Base-by-base conservation (phyloP, 2,113 vertebrate species). In the Pheucticus melanocephalus region DNA sequence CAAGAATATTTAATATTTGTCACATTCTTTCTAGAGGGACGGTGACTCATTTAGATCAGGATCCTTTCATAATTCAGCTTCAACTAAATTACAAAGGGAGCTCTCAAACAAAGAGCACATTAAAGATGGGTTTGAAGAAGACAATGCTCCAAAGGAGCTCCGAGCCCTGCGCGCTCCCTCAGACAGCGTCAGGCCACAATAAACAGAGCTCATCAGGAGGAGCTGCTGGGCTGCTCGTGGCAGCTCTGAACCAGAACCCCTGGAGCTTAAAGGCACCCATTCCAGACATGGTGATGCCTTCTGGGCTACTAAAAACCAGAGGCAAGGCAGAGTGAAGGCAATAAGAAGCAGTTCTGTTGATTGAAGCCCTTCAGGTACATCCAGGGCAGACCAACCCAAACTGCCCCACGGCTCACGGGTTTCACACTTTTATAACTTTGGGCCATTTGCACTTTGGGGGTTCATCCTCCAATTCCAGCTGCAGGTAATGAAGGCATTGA, bases 31-130 rank as follows among this genome's bases (percentile, higher is more conserved):
- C 93, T n/a, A 33, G 92, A 0, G 28, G 88, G 82, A 82, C 51
- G 31, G 82, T 95, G 93, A 96, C 92, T 96, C 88, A 95, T 83
- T 96, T 84, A 82, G 93, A 96, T 83, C 90, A 84, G 56, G 76
- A 92, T 81, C 63, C 72, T 93, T 93, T 94, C 93, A 92, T 53
- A 94, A 78, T 45, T 83, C 90, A 84, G 57, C 64, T 92, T 56
- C 93, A 60, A 86, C 33, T 17, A 86, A 73, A 86, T 86, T 40
- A 92, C 51, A 86, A 95, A 90, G 84, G 78, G 66, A 88, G 53
- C 63, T 73, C 84, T 93, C 82, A 73, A 69, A 80, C 45, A 87
- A 95, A 90, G 79, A 82, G 44, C 47, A 51, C 79, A 44, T 40
- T 63, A 30, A 95, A 92, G 85, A 50, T 5, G 45, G 75, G 66